Base-by-base conservation (phyloP, 2,888 invertebrate species). In the Nomada hirtipes region DNA sequence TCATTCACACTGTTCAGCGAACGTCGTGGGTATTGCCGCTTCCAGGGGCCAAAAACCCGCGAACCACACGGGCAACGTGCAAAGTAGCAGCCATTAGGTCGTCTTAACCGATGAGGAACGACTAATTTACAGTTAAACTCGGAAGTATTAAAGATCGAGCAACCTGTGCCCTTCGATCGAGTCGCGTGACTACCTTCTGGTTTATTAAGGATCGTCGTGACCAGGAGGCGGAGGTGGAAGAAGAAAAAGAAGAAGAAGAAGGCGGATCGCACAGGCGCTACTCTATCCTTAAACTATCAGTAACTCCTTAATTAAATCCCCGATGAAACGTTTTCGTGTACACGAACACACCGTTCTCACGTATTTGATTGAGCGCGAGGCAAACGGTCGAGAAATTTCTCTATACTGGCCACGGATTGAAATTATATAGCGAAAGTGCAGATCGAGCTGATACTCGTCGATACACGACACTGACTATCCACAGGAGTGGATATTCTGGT, bases 51-150 rank as follows among this genome's bases (percentile, higher is more conserved):
- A 11, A 36, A 63, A 29, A 60, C 52, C 67, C 63, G 65, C 80
- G 75, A 74, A 63, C 29, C 75, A 89, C 74, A 89, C 83, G 92
- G 92, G 91, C 91, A 92, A 92, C 84, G 92, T 92, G 92, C 92
- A 92, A 91, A 76, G 84, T 83, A 80, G 86, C 90, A 88, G 86
- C 82, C 84, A 84, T 76, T 59, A 70, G 74, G 67, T 59, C 52
- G 64, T 44, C 18, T 50, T n/a, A 65, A 65, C 10, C 50, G 52
- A 13, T 3, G 10, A 47, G 47, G 13, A 15, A 52, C 20, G 20
- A 50, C 10, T 20, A 42, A 15, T 18, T 52, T 50, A 42, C 57
- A 4, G 42, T 68, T 2, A 10, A 23, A 29, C 20, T 61, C 53
- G 61, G 57, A 2, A 15, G 23, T 15, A 13, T 20, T 23, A 59